Base-by-base conservation (phyloP, 2,113 vertebrate species). In the Bucco capensis region DNA sequence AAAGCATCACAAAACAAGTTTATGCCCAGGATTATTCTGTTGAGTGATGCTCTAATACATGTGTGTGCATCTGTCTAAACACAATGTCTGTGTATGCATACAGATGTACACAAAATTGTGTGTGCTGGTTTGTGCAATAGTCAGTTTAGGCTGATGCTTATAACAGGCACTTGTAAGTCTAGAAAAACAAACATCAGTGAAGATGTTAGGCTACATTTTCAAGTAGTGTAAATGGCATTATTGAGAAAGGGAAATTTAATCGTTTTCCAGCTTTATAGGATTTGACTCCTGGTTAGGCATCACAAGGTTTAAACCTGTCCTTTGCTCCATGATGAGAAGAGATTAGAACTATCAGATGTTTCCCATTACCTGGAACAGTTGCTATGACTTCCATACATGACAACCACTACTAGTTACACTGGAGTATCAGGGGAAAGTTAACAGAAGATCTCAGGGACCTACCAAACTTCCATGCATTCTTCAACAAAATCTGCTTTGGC, bases 71-170 rank as follows among this genome's bases (percentile, higher is more conserved):
- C 2, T 17, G 31, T 44, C 17, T 10, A 7, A 51, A 37, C 25
- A 49, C 25, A 49, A 2, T 1, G 14, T 28, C 51, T 61, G 18
- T 60, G 3, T 3, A 12, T 40, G 14, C 25, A 8, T 6, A 30
- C 1, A 51, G 24, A 31, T 18, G 7, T 23, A 35, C n/a, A 28
- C 15, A 31, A 0, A 0, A 23, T 6, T 44, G 28, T 5, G 10
- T 33, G 7, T 3, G 30, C 8, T 21, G 7, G 44, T 67, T 44
- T 46, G 27, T 25, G 22, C 46, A 57, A 47, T 6, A 25, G 33
- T 87, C 54, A 37, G 19, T 54, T 66, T 14, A 58, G 5, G 4
- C 1, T 65, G 35, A 15, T 19, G 14, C 27, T 44, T 37, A 57
- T 2, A 8, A 69, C 44, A 14, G 19, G 27, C 22, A 69, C 27